Evolutionary conservation across 2,888 invertebrate genomes (phyloP).

Genomic region (Drosophila ochracea): DNA sequence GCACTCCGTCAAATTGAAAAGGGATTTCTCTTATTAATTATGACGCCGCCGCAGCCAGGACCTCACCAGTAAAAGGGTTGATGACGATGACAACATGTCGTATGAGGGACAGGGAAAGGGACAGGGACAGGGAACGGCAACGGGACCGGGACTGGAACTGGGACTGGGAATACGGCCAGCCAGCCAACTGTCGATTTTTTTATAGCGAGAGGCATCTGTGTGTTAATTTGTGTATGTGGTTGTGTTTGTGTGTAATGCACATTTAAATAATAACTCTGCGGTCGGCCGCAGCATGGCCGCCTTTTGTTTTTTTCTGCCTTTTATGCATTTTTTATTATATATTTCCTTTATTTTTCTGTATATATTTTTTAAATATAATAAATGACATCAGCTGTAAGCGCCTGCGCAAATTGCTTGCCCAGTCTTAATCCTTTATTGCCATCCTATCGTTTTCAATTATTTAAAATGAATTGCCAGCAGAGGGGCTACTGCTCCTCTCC

Average conservation of each 20-base stretch:
- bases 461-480: conserved; percentile 46
- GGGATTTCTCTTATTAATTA: conserved; percentile 83
- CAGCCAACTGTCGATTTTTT: conserved; percentile 78
- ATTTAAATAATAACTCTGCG: conserved; percentile 82
- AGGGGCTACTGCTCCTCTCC: not conserved
- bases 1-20: conserved; percentile 83
- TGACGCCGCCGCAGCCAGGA: conserved; percentile 75
- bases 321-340: conserved; percentile 50
- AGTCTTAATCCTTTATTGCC: conserved; percentile 61
- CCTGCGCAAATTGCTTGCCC: conserved; percentile 77
- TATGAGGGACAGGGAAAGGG: conserved; percentile 39
- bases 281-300: conserved; percentile 77
- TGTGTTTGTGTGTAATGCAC: conserved; percentile 61
- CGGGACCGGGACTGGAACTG: not conserved
- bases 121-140: not conserved
- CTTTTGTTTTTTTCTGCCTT: conserved; percentile 63
- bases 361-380: conserved; percentile 35
- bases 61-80: conserved; percentile 69
- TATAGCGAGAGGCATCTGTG: conserved; percentile 49
- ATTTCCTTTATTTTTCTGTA: conserved; percentile 22
- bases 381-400: conserved; percentile 74
- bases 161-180: conserved; percentile 47
- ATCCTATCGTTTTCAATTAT: conserved; percentile 58
- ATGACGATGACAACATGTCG: conserved; percentile 72
- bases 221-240: conserved; percentile 48